Percentiles rank a stretch among this genome's conserved stretches.
Evolutionary conservation across 2,113 vertebrate species (phyloP).

Genomic region (Gallinago media): DNA sequence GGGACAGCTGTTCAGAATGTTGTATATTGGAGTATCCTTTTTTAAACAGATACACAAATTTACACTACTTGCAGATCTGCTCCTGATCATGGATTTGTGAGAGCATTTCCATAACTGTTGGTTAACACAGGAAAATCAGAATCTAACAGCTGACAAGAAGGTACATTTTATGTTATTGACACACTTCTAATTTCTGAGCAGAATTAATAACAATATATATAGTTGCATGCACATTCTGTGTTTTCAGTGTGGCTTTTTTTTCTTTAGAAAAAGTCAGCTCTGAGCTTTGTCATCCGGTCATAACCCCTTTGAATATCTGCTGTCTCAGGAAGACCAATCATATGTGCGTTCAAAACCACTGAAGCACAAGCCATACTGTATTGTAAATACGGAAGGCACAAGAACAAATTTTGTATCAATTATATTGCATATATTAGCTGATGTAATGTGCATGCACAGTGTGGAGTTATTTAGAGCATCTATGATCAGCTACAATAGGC

Average conservation of each 20-base stretch:
- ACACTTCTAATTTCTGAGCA: background rate
- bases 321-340: background rate
- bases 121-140: background rate
- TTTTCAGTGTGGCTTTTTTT: background rate
- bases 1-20: background rate
- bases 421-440: background rate
- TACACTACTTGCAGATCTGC: background rate
- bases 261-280: background rate
- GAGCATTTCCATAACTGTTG: background rate
- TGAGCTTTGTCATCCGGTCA: background rate
- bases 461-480: background rate
- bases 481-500: rapidly evolving
- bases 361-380: background rate
- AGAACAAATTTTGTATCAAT: background rate
- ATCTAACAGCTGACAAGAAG: background rate
- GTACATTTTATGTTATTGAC: background rate
- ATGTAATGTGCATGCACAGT: background rate
- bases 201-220: background rate
- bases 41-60: background rate
- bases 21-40: background rate
- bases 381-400: background rate
- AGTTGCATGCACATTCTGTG: background rate
- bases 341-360: background rate
- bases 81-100: background rate
- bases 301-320: background rate